Conservation (phyloP, 2,113 vertebrate genomes). For the Calonectris borealis region DNA sequence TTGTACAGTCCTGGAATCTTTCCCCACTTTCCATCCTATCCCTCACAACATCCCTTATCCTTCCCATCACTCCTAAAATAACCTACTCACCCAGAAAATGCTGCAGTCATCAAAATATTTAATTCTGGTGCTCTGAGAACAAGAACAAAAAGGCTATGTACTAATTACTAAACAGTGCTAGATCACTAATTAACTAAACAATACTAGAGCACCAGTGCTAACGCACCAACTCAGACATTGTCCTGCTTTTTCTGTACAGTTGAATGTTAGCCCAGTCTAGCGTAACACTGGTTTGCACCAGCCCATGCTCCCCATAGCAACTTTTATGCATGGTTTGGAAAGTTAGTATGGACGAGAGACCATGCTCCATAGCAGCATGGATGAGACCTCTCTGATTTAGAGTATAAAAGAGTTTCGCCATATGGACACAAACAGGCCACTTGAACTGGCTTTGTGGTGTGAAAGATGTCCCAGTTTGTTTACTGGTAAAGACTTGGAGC, state of each 20-base stretch:
- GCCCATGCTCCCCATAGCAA: not conserved
- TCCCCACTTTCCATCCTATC: not conserved
- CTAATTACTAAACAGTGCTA: not conserved
- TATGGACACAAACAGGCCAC: not conserved
- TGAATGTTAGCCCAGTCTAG: not conserved
- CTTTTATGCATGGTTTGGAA: not conserved
- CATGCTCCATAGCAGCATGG: not conserved
- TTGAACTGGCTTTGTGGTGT: not conserved
- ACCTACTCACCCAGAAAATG: not conserved
- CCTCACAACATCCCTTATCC: not conserved
- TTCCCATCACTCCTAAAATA: not conserved
- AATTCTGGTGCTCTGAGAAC: not conserved
- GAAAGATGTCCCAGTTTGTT: not conserved
- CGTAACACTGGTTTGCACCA: not conserved
- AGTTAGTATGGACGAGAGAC: not conserved
- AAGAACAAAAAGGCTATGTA: not conserved
- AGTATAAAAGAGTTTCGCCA: not conserved
- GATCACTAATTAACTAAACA: not conserved
- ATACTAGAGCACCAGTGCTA: not conserved
- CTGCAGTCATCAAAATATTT: not conserved
- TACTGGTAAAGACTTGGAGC: not conserved
- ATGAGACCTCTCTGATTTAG: not conserved
- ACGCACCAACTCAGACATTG: not conserved
- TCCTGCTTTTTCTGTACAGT: not conserved
- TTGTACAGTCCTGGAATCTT: not conserved